Evolutionary conservation across 2,888 invertebrate species (phyloP).

Genomic region (Acrobasis suavella): DNA sequence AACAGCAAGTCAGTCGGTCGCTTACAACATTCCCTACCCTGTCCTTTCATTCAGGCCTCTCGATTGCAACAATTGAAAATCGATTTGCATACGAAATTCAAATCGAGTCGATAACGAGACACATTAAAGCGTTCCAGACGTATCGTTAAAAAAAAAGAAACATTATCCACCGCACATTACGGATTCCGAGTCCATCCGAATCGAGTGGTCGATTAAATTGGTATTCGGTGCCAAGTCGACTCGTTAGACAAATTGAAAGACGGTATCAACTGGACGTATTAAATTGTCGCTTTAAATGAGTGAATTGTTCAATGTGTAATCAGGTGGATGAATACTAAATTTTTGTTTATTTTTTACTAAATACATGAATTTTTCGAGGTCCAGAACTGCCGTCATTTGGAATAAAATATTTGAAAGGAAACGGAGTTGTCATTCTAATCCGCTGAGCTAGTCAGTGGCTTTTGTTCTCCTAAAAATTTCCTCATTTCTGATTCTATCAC

Average conservation of each 20-base stretch:
- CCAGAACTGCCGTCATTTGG: no score
- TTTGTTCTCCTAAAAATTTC: no score
- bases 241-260: slow-evolving; percentile 30
- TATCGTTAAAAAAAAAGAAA: slow-evolving; percentile 20
- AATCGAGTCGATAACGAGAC: slow-evolving; percentile 20
- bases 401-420: no score
- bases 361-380: no score
- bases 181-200: slow-evolving; percentile 31
- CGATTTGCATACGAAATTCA: slow-evolving; percentile 23
- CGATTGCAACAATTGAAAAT: slow-evolving; percentile 17
- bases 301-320: not conserved
- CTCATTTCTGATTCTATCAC: no score
- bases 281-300: slow-evolving; percentile 1
- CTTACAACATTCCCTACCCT: not conserved
- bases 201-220: slow-evolving; percentile 35
- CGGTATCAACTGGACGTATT: slow-evolving; percentile 15
- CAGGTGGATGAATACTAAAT: no score
- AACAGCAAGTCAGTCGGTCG: not conserved
- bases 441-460: no score
- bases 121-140: slow-evolving; percentile 19
- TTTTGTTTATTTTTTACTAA: no score
- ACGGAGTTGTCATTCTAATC: no score
- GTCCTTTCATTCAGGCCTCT: slow-evolving; percentile 2
- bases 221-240: slow-evolving; percentile 31
- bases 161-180: slow-evolving; percentile 28